Conservation (phyloP, 2,888 invertebrate species). For the Trissolcus japonicus region DNA sequence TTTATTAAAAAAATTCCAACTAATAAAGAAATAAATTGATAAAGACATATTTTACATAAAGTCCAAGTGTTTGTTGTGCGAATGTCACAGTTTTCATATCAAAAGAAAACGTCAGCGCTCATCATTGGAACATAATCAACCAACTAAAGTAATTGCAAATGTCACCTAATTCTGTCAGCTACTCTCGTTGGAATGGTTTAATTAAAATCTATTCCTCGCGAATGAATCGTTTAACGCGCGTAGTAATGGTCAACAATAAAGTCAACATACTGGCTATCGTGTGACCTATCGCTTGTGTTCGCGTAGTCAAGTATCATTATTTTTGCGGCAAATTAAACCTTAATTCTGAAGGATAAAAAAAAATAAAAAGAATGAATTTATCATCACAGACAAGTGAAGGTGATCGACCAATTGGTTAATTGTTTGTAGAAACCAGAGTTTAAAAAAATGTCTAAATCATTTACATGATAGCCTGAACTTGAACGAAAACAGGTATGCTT, state of each 20-base stretch:
- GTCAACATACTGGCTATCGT: conserved; percentile 34
- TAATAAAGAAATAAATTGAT: too few relatives aligned
- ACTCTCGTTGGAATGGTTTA: conserved; percentile 48
- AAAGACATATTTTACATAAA: too few relatives aligned
- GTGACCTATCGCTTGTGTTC: conserved; percentile 4
- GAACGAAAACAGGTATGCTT: conserved; percentile 14
- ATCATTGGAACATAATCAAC: conserved; percentile 7
- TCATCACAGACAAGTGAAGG: conserved; percentile 19
- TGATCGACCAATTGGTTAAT: conserved; percentile 22
- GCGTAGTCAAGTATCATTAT: conserved; percentile 15
- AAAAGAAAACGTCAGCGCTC: conserved; percentile 1
- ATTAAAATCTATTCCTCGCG: conserved; percentile 46
- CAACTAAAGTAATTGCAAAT: conserved; percentile 12
- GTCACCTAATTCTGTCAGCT: conserved; percentile 20
- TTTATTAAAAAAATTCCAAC: too few relatives aligned
- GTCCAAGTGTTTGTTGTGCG: too few relatives aligned
- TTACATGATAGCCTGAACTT: conserved; percentile 11
- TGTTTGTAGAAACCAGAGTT: conserved; percentile 19
- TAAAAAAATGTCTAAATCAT: conserved; percentile 10
- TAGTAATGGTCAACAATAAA: conserved; percentile 22
- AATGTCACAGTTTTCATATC: too few relatives aligned
- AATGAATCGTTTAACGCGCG: conserved; percentile 16
- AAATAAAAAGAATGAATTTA: background rate
- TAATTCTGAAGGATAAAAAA: background rate
- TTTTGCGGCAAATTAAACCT: conserved; percentile 10